Evolutionary conservation across 2,888 invertebrate species (phyloP).

Genomic region (Anodontia alba): DNA sequence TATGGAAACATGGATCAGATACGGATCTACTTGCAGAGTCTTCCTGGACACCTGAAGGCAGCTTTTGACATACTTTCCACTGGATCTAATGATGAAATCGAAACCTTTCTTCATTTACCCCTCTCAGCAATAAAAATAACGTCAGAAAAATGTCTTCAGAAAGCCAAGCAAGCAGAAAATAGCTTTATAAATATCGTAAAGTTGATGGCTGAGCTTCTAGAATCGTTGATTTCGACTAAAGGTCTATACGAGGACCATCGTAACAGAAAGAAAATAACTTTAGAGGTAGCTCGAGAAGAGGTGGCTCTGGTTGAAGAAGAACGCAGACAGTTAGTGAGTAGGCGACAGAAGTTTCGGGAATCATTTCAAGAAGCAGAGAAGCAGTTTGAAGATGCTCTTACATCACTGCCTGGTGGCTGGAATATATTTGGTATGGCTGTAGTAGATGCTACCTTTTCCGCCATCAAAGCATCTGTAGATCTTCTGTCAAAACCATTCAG

Average conservation of each 20-base stretch:
- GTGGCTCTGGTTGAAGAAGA: not conserved
- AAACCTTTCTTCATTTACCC: not conserved
- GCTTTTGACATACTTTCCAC: not conserved
- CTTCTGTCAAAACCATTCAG: not conserved
- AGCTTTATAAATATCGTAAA: not conserved
- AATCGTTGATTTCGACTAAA: not conserved
- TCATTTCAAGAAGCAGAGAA: not conserved
- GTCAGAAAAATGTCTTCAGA: constrained; percentile 4
- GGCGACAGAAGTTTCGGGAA: not conserved
- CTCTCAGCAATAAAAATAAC: not conserved
- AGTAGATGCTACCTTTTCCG: not conserved
- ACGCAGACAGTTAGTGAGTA: not conserved
- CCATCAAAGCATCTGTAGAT: not conserved
- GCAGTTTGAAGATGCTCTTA: not conserved
- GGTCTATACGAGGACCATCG: not conserved
- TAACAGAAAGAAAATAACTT: not conserved
- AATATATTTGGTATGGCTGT: not conserved
- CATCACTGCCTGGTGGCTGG: not conserved
- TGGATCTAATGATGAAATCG: not conserved
- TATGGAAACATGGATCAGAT: constrained; percentile 3
- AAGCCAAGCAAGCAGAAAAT: not conserved
- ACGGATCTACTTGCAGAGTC: not conserved
- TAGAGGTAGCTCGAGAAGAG: not conserved
- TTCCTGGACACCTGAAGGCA: not conserved
- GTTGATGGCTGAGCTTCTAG: not conserved